phyloP scores from a whole-genome alignment of 2,113 vertebrate species.

The Platycercus adscitus region DNA sequence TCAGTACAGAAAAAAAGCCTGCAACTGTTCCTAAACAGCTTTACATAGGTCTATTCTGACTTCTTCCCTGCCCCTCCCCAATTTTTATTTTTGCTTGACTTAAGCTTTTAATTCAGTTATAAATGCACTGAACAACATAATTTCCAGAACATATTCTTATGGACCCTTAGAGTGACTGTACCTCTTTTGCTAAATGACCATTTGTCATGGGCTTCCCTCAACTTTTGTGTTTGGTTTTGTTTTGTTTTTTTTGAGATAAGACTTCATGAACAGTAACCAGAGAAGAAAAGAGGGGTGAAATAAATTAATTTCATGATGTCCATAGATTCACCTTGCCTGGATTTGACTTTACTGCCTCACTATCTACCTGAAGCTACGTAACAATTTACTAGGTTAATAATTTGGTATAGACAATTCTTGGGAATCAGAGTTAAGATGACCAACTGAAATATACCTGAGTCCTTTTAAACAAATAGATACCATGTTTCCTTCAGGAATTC shows the following conservation, averaged over 20 bases:
- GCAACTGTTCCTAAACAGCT: background rate
- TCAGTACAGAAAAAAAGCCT: background rate
- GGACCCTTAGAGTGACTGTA: background rate
- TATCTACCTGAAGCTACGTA: background rate
- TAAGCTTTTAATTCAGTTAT: background rate
- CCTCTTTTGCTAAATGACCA: background rate
- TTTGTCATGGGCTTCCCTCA: background rate
- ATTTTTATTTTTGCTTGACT: background rate
- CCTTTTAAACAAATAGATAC: background rate
- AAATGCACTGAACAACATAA: background rate
- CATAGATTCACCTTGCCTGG: background rate
- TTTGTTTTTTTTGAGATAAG: background rate
- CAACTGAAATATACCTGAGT: background rate
- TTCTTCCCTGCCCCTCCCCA: background rate
- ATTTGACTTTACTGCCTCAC: background rate
- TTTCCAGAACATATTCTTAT: background rate
- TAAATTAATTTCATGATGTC: background rate
- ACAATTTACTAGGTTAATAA: background rate
- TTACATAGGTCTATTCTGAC: background rate
- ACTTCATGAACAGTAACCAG: background rate
- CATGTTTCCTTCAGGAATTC: background rate
- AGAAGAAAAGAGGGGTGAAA: fast-evolving
- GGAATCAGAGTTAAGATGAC: background rate
- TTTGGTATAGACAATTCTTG: background rate
- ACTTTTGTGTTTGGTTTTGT: background rate